A percentile compares a stretch with the other conserved stretches of the same genome.
Evolutionary conservation across 2,113 vertebrate genomes (phyloP).

Genomic region (Platysteira castanea): DNA sequence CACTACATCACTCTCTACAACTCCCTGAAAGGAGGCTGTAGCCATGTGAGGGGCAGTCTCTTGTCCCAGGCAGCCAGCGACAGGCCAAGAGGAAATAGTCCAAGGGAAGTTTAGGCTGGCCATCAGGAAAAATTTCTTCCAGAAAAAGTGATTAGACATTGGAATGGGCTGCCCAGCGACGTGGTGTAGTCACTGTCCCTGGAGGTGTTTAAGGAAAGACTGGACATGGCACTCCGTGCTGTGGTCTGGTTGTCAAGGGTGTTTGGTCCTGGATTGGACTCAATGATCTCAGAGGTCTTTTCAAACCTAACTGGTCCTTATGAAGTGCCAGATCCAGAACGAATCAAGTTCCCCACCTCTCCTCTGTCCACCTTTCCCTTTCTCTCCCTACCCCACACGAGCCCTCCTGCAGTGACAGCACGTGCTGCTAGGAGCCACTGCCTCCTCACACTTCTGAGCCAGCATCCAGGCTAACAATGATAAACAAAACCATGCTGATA

Average conservation of each 20-base stretch:
- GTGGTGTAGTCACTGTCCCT: too few relatives aligned
- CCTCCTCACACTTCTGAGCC: background rate
- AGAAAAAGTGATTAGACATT: background rate
- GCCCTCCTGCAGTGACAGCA: background rate
- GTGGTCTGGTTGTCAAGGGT: background rate
- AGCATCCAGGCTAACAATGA: background rate
- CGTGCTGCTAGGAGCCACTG: background rate
- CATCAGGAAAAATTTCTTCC: background rate
- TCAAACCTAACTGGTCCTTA: background rate
- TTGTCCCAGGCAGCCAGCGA: accelerated
- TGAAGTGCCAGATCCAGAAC: background rate
- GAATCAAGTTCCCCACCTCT: background rate
- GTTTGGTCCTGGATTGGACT: background rate
- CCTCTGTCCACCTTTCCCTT: background rate
- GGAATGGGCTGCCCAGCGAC: background rate
- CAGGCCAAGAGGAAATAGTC: background rate
- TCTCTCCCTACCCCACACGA: background rate
- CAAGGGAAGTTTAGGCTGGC: background rate
- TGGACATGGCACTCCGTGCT: accelerated
- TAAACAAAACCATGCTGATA: background rate
- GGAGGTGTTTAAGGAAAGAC: background rate
- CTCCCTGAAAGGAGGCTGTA: background rate
- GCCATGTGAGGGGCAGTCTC: background rate
- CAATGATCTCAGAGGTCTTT: background rate
- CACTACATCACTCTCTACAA: background rate